Evolutionary conservation across 92 coral and sea anemone species (phyloP).

Genomic region (Zoanthus sansibaricus): DNA sequence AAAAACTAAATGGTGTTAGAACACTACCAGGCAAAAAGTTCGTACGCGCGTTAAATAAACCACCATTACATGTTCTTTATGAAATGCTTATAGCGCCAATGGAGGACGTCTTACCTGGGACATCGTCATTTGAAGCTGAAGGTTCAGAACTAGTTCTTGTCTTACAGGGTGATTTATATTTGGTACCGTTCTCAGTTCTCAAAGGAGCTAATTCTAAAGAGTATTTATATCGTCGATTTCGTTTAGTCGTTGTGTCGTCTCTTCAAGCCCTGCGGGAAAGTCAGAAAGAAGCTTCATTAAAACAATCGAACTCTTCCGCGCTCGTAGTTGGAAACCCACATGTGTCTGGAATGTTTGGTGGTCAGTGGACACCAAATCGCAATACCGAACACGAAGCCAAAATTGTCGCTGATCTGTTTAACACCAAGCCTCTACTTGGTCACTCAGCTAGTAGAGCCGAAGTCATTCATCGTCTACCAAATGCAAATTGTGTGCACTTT

Average conservation of each 20-base stretch:
- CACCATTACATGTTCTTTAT: constrained; percentile 93
- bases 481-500: constrained; percentile 93
- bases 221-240: constrained; percentile 82
- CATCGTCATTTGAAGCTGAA: constrained; percentile 88
- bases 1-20: constrained; percentile 94
- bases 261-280: constrained; percentile 75
- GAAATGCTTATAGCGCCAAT: constrained; percentile 93
- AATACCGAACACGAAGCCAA: constrained; percentile 97
- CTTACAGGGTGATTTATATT: constrained; percentile 94
- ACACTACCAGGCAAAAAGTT: constrained; percentile 62
- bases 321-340: constrained; percentile 95
- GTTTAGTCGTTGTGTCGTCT: constrained; percentile 90
- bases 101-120: constrained; percentile 84
- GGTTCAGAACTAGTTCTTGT: constrained; percentile 91
- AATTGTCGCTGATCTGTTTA: constrained; percentile 93
- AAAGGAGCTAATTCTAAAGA: constrained; percentile 93
- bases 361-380: constrained; percentile 91
- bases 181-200: constrained; percentile 93
- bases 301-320: constrained; percentile 71
- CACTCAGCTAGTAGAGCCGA: constrained; percentile 81
- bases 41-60: constrained; percentile 76
- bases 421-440: constrained; percentile 90
- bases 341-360: constrained; percentile 88
- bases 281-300: constrained; percentile 48
- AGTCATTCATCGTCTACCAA: constrained; percentile 75